Base-by-base conservation (phyloP, 2,797 vertebrate genomes). In the Notolabrus celidotus region DNA sequence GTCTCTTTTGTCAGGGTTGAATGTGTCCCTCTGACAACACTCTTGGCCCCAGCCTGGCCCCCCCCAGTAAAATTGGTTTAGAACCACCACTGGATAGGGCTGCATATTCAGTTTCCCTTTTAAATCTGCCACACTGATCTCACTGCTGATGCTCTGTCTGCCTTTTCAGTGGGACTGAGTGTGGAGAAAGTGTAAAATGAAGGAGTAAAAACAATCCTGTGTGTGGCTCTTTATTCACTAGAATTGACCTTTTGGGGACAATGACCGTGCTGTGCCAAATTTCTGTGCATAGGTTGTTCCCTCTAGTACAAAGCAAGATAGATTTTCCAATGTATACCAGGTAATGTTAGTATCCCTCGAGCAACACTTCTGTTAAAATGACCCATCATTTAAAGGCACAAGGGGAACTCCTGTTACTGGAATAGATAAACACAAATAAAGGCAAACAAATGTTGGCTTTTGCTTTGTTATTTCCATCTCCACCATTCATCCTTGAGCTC, bases 371-470 rank as follows among this genome's bases (percentile, higher is more conserved):
- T 8, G 9, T 3, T 63, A 3, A 39, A 27, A 36, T 39, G 14
- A 2, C 20, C 14, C 11, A 8, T 34, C 25, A 53, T 47, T 66
- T 14, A 61, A 42, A 10, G 20, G 20, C 11, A 38, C 27, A 31
- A 9, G 11, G 42, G 43, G 20, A 19, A 12, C 5, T 2, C 2
- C 17, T 7, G 6, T 23, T 29, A 10, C 33, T 11, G 23, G 12
- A 19, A 33, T 8, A 4, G 14, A 56, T 19, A 45, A 54, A 53
- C 31, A 58, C 50, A 72, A 59, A 52, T 11, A 49, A 38, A 76
- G 29, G 14, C 8, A 6, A 16, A 25, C 29, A 19, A 19, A 2
- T 14, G 14, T n/a, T 36, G 23, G 22, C 27, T n/a, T 57, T 60
- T 41, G 5, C 29, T 46, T 52, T 46, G n/a, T 29, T 12, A 20